Evolutionary conservation across 2,888 invertebrate species (phyloP), one percentile per base, ranked within the genome.

Genomic region (Seladonia tumulorum): DNA sequence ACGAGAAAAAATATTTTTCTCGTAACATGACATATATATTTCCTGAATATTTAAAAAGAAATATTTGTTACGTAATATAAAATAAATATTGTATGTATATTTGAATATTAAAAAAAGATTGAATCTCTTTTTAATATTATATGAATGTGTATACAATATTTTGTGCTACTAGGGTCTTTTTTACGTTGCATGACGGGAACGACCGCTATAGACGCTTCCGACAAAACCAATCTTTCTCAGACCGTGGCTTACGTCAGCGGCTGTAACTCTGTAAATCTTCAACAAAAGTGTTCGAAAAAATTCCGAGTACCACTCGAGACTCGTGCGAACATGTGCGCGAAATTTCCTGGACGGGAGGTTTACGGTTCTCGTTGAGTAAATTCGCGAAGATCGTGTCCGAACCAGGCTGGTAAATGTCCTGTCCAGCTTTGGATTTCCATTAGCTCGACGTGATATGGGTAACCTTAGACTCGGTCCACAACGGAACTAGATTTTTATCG

Each of bases 401-500:
- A 22, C 22, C 22, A 53, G 10, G 53, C 53, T 45, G 25, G 70
- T 57, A 84, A 83, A 71, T 77, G 57, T 83, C 71, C 47, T 53
- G 71, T n/a, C 3, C 75, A 70, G 45, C 79, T 53, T 8, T 22
- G 66, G 79, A 83, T 84, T 84, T 79, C 71, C 79, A 84, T 83
- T 78, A 83, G 78, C 68, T 60, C 74, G 42, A 10, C 60, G 70
- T 42, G 35, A 49, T 68, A 47, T 16, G 35, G 70, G 84, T 83
- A 83, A 84, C 75, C 14, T 39, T 75, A 84, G 29, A 78, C 78
- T 75, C 35, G 68, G 60, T 74, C 53, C 16, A 84, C 84, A 82
- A 84, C 78, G 74, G 75, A 79, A 84, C 79, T 53, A 25, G 57
- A 73, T 66, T 76, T 83, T 47, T 39, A 78, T 82, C 83, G 70